Evolutionary conservation across 1,140 invertebrate genomes (phyloP), one percentile per base, ranked within the genome.

Genomic region (Pseudobourletiella spinata): DNA sequence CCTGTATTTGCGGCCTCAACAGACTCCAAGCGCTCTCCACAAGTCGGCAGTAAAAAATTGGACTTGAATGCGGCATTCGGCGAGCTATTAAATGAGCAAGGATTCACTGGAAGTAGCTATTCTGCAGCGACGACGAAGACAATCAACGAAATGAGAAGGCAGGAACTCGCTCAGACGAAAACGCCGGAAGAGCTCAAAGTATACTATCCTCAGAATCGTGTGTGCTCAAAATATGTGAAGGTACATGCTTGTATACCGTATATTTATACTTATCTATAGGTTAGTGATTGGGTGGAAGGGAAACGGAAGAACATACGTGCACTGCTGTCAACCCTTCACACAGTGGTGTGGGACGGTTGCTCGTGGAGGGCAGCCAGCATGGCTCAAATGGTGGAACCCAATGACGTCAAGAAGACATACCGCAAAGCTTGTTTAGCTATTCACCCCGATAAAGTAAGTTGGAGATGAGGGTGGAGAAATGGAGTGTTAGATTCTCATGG

Each of bases 381-480:
- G 91, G 85, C 91, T 71, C 89, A 95, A 61, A 79, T 99, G 24
- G 88, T 99, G 0, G 83, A 86, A 0, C 76, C 89, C 6, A 85
- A 84, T 2, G 91, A 98, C 76, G 95, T 98, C 15, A 99, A 98
- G 75, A 96, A 96, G 73, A 83, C 86, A 35, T 99, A 99, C 76
- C 80, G 93, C 39, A 92, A 89, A 74, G 96, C 96, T 22, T 97
- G 95, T 71, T 79, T 99, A 15, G 89, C 91, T 51, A 91, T 98
- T 29, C 96, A 99, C 82, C 96, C 97, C 0, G 97, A 99, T 74
- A 99, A 99, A 83, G 93, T 95, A 78, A 74, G 43, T n/a, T n/a
- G n/a, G n/a, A n/a, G n/a, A n/a, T n/a, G n/a, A n/a, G n/a, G n/a
- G n/a, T n/a, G n/a, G n/a, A n/a, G n/a, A n/a, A n/a, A n/a, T n/a